Evolutionary conservation across 2,888 invertebrate genomes (phyloP), one percentile per base, ranked within the genome.

Genomic region (Luffia ferchaultella): DNA sequence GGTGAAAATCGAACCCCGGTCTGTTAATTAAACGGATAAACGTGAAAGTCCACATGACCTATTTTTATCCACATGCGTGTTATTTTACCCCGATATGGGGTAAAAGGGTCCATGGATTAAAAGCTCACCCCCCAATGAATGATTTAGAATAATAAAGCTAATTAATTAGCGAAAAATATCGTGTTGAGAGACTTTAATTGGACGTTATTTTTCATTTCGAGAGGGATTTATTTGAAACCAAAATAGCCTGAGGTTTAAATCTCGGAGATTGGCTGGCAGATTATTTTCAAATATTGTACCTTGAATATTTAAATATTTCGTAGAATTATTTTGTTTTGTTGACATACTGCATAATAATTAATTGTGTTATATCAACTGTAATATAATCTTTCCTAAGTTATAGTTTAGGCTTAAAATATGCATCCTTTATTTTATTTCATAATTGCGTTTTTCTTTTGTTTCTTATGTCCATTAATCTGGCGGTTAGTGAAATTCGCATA

Each of bases 11-110:
- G 74, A 78, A 75, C 73, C 73, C 69, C 73, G 68, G 70, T 68
- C 70, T 75, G 76, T 76, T 78, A 79, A 82, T 82, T 82, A 80
- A 76, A 73, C 72, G 76, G 76, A 77, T 78, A 78, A 77, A 65
- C 70, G 67, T 63, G 52, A 49, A 61, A 64, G 61, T 68, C 58
- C 70, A 71, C 74, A 72, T 79, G 79, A 79, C 80, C 80, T 75
- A 79, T 69, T 82, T 80, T 62, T 67, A 69, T 76, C 78, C 76
- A 62, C 58, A 57, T 60, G 62, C 64, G 62, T 68, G 64, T 63
- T 65, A 64, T 67, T 66, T 61, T 62, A 65, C 64, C 63, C 68
- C 60, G 30, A 30, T 30, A 7, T 12, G 30, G 3, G 3, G 30
- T 7, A 30, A 30, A 30, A 30, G 30, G 30, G 30, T 30, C 30